Evolutionary conservation across 2,888 invertebrate species (phyloP).

Genomic region (Rapana venosa): DNA sequence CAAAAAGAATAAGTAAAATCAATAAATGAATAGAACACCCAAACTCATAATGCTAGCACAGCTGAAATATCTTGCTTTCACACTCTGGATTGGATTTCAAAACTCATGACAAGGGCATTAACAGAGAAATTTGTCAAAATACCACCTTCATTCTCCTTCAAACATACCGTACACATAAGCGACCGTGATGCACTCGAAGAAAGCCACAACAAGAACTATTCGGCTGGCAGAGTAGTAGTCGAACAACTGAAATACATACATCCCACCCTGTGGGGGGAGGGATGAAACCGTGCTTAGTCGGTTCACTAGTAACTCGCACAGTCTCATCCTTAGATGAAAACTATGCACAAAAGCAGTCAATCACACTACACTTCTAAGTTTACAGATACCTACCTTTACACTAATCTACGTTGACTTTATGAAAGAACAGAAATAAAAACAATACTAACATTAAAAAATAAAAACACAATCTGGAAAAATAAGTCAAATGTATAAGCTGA

Average conservation of each 20-base stretch:
- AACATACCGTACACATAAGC: constrained; percentile 87
- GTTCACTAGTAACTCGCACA: constrained; percentile 28
- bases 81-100: constrained; percentile 27
- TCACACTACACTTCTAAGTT: neutral
- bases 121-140: constrained; percentile 42
- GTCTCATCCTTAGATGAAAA: constrained; percentile 16
- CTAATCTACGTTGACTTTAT: neutral
- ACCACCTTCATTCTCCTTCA: constrained; percentile 41
- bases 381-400: constrained; percentile 12
- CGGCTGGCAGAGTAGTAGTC: constrained; percentile 84
- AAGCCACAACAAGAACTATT: constrained; percentile 83
- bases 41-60: constrained; percentile 7
- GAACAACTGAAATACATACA: constrained; percentile 84
- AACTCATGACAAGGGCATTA: constrained; percentile 37
- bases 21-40: neutral
- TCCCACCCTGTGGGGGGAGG: constrained; percentile 81
- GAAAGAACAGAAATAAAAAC: neutral
- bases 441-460: neutral
- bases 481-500: constrained; percentile 2
- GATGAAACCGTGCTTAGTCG: constrained; percentile 38
- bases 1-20: neutral
- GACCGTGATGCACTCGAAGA: constrained; percentile 88
- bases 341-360: constrained; percentile 13
- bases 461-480: neutral
- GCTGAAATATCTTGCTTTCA: constrained; percentile 33